Evolutionary conservation across 1,140 invertebrate genomes (phyloP), one percentile per base, ranked within the genome.

Genomic region (Cyclargus thomasi): DNA sequence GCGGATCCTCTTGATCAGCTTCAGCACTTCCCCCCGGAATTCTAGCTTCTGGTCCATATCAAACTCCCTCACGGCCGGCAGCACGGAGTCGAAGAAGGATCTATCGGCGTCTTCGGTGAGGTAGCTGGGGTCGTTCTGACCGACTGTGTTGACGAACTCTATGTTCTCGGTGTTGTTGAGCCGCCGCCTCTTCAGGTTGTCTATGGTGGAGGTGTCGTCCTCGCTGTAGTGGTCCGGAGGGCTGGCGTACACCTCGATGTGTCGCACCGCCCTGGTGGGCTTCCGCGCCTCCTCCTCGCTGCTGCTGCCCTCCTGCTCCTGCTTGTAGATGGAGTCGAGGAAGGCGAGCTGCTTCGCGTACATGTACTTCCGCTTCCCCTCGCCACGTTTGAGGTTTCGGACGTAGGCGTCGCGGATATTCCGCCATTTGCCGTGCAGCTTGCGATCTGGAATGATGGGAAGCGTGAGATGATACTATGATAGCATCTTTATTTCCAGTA

Each of bases 381-480:
- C 72, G 20, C 73, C 74, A 7, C 74, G 71, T 65, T 76, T 76
- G 8, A 76, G 35, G 39, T 79, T 71, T 2, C 81, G 74, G 8
- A 86, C 84, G 75, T 78, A 86, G 0, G 81, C 82, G 70, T 86
- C 84, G 11, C 82, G 71, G 35, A 86, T 80, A 70, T 85, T 85
- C 8, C 84, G 76, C 84, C 84, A 86, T 78, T 86, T 84, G 65
- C 75, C 68, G 65, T 81, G 68, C 36, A 84, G 69, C 70, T 79
- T 84, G 64, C 73, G 74, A 70, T 75, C 82, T 84, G 76, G 17
- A 79, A 67, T 20, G 66, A 63, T 29, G 29, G 8, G 5, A 8
- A 1, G 4, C 8, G 29, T 29, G 39, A 47, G 39, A 47, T 47
- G 39, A 8, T 8, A 1, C 14, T 47, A 16, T 8, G 29, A 0